phyloP scores from a whole-genome alignment of 2,113 vertebrate genomes.

The Otis tarda region DNA sequence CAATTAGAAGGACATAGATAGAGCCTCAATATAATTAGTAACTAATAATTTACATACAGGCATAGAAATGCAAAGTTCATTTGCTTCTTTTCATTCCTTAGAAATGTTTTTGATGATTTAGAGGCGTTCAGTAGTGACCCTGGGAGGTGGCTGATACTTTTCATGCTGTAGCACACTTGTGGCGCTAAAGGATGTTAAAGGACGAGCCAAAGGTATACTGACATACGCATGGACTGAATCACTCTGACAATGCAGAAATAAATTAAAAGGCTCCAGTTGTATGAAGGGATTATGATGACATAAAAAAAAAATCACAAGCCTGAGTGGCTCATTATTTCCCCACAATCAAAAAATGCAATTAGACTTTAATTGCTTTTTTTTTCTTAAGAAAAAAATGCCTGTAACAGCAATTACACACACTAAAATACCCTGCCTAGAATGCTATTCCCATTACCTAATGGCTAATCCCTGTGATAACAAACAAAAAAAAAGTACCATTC shows the following conservation, averaged over 20 bases:
- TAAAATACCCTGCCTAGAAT: background rate
- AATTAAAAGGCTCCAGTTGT: background rate
- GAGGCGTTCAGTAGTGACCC: background rate
- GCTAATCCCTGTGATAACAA: background rate
- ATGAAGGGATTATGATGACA: background rate
- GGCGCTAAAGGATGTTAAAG: background rate
- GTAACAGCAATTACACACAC: background rate
- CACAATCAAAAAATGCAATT: background rate
- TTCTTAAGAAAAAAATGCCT: background rate
- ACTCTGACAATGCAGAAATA: background rate
- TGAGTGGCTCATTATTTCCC: background rate
- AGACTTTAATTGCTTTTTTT: background rate
- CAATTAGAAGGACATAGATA: background rate
- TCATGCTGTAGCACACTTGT: background rate
- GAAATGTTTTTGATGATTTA: background rate
- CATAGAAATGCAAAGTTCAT: background rate
- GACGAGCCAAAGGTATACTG: background rate
- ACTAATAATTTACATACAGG: background rate
- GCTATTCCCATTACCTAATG: background rate
- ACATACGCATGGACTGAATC: background rate
- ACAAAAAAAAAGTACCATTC: background rate
- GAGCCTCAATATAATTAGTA: background rate
- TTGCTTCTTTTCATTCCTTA: background rate
- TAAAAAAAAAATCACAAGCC: background rate
- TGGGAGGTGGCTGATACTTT: background rate